Percentiles rank a stretch among this genome's conserved stretches.
These are phyloP conservation scores for Ceyx erithaca DNA, from an alignment of 2,797 vertebrate species.

Conservation along the genomic window DNA sequence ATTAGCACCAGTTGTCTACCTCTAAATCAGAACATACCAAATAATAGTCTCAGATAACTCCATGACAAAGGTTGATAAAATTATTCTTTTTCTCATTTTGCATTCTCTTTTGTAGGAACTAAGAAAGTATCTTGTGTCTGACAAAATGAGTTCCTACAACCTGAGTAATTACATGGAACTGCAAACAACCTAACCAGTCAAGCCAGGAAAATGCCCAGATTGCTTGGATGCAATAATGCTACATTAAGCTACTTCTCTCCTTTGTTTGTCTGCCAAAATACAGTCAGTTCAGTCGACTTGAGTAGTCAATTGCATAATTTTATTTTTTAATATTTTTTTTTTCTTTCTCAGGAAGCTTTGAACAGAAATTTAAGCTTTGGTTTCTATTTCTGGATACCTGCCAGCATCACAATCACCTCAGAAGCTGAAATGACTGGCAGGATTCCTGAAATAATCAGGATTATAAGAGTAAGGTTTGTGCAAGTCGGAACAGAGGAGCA, in stretches of 20 bases:
- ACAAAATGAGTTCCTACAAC: slow-evolving; percentile 27
- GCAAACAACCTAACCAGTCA: slow-evolving; percentile 36
- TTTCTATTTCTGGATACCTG: slow-evolving; percentile 7
- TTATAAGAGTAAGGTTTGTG: not conserved
- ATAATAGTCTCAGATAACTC: not conserved
- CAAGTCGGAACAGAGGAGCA: slow-evolving; percentile 8
- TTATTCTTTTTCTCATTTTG: slow-evolving; percentile 20
- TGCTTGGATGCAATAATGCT: slow-evolving; percentile 23
- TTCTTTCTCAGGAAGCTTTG: not conserved
- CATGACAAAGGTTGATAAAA: not conserved
- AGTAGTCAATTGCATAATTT: not conserved
- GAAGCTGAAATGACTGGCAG: not conserved
- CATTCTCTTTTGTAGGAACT: slow-evolving; percentile 23
- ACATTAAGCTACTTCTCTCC: slow-evolving; percentile 1
- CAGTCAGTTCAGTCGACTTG: slow-evolving; percentile 18
- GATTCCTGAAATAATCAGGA: slow-evolving; percentile 11
- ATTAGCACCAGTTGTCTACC: not conserved
- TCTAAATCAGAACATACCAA: not conserved
- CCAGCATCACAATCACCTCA: slow-evolving; percentile 1
- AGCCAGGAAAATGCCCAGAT: slow-evolving; percentile 22
- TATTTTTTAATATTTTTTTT: not conserved
- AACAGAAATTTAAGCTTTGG: slow-evolving; percentile 3
- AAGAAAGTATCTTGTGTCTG: not conserved
- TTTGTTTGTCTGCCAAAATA: slow-evolving; percentile 51
- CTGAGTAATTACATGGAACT: slow-evolving; percentile 17